These are phyloP conservation scores for Pipra filicauda DNA, from an alignment of 2,113 vertebrate species.

Conservation along the genomic window DNA sequence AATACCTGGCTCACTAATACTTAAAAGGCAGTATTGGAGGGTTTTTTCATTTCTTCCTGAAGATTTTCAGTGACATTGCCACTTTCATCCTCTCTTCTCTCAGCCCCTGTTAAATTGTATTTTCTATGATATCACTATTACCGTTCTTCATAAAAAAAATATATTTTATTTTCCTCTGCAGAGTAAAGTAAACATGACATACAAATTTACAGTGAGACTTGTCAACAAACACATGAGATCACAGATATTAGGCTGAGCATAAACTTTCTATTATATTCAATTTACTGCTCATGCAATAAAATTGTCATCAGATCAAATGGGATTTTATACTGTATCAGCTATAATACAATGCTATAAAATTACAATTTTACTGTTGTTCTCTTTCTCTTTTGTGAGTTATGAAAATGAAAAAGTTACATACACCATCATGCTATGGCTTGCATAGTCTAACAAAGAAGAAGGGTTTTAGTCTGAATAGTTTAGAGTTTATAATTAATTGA, in stretches of 20 bases:
- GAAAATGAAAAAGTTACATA: not conserved
- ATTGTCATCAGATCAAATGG: not conserved
- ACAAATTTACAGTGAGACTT: not conserved
- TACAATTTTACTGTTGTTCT: not conserved
- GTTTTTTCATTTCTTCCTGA: not conserved
- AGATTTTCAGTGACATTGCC: not conserved
- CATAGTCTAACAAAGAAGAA: not conserved
- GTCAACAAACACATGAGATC: not conserved
- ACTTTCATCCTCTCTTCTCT: not conserved
- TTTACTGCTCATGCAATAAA: conserved; percentile 7
- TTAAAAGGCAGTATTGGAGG: not conserved
- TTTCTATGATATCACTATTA: not conserved
- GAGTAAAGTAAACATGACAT: not conserved
- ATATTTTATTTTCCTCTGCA: not conserved
- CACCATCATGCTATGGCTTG: not conserved
- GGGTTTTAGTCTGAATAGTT: not conserved
- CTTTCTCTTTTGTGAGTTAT: not conserved
- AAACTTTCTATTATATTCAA: not conserved
- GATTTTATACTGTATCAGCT: not conserved
- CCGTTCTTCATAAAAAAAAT: not conserved
- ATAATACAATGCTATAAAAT: not conserved
- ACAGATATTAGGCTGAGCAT: not conserved
- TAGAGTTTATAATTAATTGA: not conserved
- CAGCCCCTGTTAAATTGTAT: not conserved
- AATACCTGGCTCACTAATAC: not conserved